Conservation (phyloP, 1,140 invertebrate species). For the Drosophila ficusphila region DNA sequence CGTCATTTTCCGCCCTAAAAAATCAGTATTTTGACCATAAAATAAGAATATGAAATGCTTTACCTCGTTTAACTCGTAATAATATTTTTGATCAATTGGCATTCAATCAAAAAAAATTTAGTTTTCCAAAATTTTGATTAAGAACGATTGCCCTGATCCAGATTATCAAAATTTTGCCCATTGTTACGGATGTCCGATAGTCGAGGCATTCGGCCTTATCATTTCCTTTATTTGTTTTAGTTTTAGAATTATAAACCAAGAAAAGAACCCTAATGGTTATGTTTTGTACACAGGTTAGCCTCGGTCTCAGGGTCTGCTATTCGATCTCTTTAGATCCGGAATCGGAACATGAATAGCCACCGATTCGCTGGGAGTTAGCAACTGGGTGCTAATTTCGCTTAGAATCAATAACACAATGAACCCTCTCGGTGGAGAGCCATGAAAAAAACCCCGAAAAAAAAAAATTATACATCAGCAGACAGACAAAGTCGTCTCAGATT, state of each 20-base stretch:
- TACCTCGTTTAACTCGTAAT: no score
- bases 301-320: constrained; percentile 1
- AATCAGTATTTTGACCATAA: no score
- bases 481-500: constrained; percentile 51
- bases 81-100: no score
- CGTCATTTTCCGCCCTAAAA: no score
- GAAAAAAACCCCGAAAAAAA: constrained; percentile 18
- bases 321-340: constrained; percentile 18
- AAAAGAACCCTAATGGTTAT: neutral
- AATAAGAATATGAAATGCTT: no score
- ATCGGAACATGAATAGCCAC: constrained; percentile 9
- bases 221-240: no score
- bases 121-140: no score
- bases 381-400: constrained; percentile 52
- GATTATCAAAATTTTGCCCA: no score
- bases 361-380: constrained; percentile 61
- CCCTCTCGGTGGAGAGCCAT: constrained; percentile 9
- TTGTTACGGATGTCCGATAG: no score
- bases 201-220: no score
- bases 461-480: neutral
- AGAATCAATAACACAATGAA: constrained; percentile 58
- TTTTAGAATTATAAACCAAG: neutral
- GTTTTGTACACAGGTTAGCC: neutral
- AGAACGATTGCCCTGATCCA: no score
- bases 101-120: no score